phyloP scores from a whole-genome alignment of 1,140 invertebrate species.

The Lordiphosa mommai region DNA sequence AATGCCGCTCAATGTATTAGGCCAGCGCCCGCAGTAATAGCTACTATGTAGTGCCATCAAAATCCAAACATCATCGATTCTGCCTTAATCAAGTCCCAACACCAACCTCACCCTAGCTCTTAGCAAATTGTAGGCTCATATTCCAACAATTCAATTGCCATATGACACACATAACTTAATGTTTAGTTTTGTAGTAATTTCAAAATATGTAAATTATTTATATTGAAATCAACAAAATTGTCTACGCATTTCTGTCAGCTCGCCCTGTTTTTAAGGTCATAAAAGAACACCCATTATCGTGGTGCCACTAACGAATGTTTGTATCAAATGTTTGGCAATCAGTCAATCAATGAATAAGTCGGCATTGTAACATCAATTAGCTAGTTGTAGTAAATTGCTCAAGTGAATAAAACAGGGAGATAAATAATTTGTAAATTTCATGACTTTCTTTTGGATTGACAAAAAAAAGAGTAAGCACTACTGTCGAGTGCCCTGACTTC shows the following conservation, averaged over 20 bases:
- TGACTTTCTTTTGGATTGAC: neutral
- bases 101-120: constrained; percentile 2
- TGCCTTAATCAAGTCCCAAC: constrained; percentile 3
- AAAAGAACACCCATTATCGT: constrained; percentile 16
- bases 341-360: constrained; percentile 28
- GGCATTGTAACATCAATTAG: constrained; percentile 49
- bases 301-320: constrained; percentile 57
- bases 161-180: constrained; percentile 24
- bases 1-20: constrained; percentile 74
- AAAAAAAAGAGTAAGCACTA: too few relatives aligned
- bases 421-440: constrained; percentile 40
- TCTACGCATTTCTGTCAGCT: constrained; percentile 10
- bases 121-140: constrained; percentile 41
- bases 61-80: constrained; percentile 28
- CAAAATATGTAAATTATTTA: constrained; percentile 48
- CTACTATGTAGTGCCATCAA: constrained; percentile 77
- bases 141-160: constrained; percentile 56
- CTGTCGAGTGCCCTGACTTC: too few relatives aligned
- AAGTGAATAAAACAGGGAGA: constrained; percentile 61
- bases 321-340: constrained; percentile 69
- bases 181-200: constrained; percentile 17
- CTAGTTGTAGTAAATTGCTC: constrained; percentile 65
- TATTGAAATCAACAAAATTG: neutral
- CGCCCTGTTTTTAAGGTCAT: neutral
- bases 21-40: constrained; percentile 67